Conservation (phyloP, 2,888 invertebrate genomes). For the Orchesella flavescens region DNA sequence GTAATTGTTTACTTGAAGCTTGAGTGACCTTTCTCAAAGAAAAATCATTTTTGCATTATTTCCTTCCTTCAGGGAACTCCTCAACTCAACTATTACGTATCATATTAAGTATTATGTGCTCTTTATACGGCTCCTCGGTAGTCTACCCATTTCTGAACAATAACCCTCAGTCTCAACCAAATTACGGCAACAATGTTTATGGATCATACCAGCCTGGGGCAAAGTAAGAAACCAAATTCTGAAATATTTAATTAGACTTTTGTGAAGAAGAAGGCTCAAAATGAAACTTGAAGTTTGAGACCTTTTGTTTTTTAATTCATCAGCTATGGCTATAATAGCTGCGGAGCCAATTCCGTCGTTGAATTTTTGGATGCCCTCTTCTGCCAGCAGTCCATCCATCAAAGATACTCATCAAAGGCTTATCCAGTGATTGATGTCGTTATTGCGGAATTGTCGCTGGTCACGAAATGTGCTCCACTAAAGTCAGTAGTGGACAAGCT, state of each 20-base stretch:
- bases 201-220: not conserved
- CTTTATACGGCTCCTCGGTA: constrained; percentile 19
- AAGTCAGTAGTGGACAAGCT: not conserved
- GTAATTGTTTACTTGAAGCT: not conserved
- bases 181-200: not conserved
- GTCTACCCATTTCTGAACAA: too few species aligned
- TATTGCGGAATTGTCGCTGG: not conserved
- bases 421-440: not conserved
- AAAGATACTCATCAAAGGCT: constrained; percentile 24
- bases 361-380: constrained; percentile 35
- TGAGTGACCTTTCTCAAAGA: constrained; percentile 26
- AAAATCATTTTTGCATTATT: not conserved
- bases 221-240: not conserved
- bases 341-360: constrained; percentile 6
- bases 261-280: too few species aligned
- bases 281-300: too few species aligned
- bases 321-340: constrained; percentile 3
- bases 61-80: too few species aligned
- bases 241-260: too few species aligned
- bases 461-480: not conserved
- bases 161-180: too few species aligned
- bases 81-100: too few species aligned
- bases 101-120: too few species aligned
- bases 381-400: constrained; percentile 15
- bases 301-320: not conserved